Evolutionary conservation across 2,888 invertebrate genomes (phyloP).

Genomic region (Arrhopalites spinosus): DNA sequence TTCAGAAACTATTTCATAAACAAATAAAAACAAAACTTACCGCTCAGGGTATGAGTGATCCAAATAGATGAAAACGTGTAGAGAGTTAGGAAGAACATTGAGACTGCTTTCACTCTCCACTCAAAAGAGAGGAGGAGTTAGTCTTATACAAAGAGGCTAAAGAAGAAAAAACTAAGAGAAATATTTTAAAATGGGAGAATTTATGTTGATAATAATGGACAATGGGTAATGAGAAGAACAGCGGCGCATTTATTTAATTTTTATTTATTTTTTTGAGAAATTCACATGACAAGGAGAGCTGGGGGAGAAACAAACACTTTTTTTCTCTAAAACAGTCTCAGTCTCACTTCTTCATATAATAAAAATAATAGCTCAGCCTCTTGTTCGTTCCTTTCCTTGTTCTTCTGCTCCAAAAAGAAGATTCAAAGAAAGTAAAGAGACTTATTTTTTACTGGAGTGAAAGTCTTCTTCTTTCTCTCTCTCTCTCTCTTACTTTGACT

Average conservation of each 20-base stretch:
- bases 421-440: too few species aligned
- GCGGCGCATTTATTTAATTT: too few species aligned
- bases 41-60: slow-evolving; percentile 38
- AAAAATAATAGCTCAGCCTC: too few species aligned
- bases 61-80: slow-evolving; percentile 40
- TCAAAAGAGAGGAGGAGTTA: neutral
- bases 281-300: slow-evolving; percentile 16
- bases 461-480: too few species aligned
- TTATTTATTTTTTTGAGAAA: neutral
- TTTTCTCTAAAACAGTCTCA: neutral
- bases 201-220: slow-evolving; percentile 2
- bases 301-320: slow-evolving; percentile 17
- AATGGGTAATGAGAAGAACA: slow-evolving; percentile 18
- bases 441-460: too few species aligned
- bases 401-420: neutral
- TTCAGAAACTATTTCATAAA: too few species aligned
- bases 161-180: neutral
- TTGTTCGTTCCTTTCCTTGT: neutral
- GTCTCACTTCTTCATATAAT: neutral
- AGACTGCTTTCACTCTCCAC: neutral
- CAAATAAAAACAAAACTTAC: too few species aligned
- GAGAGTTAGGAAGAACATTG: slow-evolving; percentile 37
- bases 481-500: too few species aligned
- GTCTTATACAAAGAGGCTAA: too few species aligned
- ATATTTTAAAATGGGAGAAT: neutral